Conservation (phyloP, 2,113 vertebrate species). For the Odontophorus gujanensis region DNA sequence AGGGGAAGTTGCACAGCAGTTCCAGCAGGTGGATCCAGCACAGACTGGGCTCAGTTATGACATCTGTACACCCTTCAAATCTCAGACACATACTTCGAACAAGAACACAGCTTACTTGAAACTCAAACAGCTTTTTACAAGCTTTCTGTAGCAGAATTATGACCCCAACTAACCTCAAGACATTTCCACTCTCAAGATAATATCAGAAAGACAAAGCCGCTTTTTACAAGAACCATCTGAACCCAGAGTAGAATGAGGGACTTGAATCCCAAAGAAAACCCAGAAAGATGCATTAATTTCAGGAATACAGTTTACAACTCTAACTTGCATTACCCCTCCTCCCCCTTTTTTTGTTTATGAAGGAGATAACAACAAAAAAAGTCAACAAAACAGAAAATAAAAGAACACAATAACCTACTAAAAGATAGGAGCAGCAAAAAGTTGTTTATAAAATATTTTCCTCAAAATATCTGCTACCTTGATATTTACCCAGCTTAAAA, state of each 20-base stretch:
- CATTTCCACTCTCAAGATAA: neutral
- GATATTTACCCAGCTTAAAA: neutral
- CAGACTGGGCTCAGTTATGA: neutral
- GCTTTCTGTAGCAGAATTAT: neutral
- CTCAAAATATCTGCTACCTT: neutral
- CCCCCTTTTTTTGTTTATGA: neutral
- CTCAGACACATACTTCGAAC: neutral
- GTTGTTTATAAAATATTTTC: neutral
- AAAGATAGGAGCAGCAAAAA: neutral
- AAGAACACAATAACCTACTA: neutral
- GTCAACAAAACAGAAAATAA: neutral
- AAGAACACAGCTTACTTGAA: neutral
- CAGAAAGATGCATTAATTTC: neutral
- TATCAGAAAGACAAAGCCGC: neutral
- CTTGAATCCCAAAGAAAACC: neutral
- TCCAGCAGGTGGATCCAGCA: neutral
- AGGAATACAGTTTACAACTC: neutral
- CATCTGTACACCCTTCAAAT: neutral
- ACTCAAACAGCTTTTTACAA: neutral
- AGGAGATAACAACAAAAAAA: neutral
- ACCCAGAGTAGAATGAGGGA: accelerated
- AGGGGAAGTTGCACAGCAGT: neutral
- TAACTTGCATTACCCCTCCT: neutral
- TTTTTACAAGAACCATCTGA: neutral
- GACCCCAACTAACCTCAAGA: neutral